phyloP scores from a whole-genome alignment of 2,888 invertebrate species.

The Lamellibrachia satsuma region DNA sequence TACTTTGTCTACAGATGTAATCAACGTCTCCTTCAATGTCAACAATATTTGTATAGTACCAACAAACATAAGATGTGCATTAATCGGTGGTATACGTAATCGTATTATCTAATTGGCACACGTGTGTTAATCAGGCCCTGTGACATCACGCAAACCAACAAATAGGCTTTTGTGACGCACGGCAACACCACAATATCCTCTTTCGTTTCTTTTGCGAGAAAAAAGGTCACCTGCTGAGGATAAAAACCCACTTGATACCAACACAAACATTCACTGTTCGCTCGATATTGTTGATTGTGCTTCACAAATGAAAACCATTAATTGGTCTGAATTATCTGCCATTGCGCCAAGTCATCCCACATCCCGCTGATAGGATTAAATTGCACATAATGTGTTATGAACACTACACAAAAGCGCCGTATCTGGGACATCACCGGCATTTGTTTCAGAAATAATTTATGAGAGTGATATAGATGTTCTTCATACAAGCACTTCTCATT shows the following conservation, averaged over 20 bases:
- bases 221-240: not conserved
- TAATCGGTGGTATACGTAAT: not conserved
- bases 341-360: not conserved
- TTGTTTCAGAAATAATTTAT: not conserved
- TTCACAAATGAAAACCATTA: not conserved
- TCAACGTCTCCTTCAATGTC: not conserved
- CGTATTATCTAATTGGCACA: not conserved
- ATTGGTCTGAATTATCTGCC: not conserved
- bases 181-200: not conserved
- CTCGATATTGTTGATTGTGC: not conserved
- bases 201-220: not conserved
- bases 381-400: not conserved
- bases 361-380: not conserved
- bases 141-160: not conserved
- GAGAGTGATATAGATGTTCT: not conserved
- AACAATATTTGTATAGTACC: not conserved
- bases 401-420: not conserved
- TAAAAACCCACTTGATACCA: not conserved
- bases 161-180: not conserved
- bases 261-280: not conserved
- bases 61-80: not conserved
- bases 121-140: not conserved
- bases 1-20: not conserved
- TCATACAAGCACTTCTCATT: not conserved
- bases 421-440: not conserved